Percentiles rank a stretch among this genome's conserved stretches.
Evolutionary conservation across 2,797 vertebrate genomes (phyloP).

Genomic region (Monodelphis domestica): DNA sequence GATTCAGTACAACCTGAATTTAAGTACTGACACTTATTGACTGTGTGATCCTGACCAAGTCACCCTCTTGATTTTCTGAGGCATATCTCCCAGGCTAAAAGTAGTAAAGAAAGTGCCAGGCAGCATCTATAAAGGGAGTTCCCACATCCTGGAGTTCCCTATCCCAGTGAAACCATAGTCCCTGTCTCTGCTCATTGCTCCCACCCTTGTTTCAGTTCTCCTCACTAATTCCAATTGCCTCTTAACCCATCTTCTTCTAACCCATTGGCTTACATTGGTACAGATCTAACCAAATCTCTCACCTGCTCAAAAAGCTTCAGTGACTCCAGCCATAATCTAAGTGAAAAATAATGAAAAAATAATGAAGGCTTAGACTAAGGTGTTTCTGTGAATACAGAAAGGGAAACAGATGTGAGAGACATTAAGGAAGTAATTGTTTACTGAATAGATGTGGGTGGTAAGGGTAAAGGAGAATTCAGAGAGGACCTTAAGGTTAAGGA

Average conservation of each 20-base stretch:
- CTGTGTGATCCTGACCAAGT: background rate
- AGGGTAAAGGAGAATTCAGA: background rate
- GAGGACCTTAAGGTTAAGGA: background rate
- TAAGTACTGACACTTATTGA: background rate
- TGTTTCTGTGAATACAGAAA: background rate
- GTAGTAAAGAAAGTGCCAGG: background rate
- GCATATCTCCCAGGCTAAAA: background rate
- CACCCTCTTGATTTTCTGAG: background rate
- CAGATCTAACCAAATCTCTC: background rate
- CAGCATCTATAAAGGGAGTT: background rate
- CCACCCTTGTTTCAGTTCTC: background rate
- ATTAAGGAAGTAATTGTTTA: slow-evolving; percentile 5
- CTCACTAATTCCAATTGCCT: background rate
- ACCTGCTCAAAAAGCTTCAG: background rate
- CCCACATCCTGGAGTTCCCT: background rate
- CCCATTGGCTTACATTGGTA: no score
- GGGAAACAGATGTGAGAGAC: background rate
- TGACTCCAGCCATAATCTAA: background rate
- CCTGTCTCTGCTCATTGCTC: background rate
- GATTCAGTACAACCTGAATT: background rate
- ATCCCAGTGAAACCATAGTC: background rate
- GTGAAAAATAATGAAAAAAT: background rate
- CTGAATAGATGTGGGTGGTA: background rate
- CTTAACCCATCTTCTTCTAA: background rate
- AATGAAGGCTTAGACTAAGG: background rate